phyloP scores from a whole-genome alignment of 1,140 invertebrate genomes.

The Zaprionus taronus region DNA sequence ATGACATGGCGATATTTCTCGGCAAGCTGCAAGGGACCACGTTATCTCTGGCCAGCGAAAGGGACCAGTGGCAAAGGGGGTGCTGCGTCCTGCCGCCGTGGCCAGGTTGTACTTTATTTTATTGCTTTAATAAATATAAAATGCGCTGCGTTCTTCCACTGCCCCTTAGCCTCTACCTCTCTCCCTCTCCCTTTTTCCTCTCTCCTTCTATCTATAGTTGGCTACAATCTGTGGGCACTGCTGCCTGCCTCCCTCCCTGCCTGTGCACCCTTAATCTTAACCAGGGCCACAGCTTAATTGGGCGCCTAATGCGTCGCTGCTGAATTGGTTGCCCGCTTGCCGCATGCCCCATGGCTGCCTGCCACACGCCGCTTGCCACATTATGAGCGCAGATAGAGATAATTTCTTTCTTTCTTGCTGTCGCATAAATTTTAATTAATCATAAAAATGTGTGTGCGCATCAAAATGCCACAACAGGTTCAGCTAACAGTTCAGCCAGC shows the following conservation, averaged over 20 bases:
- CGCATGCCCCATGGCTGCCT: background rate
- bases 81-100: background rate
- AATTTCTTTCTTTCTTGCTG: slow-evolving; percentile 37
- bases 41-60: slow-evolving; percentile 58
- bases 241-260: background rate
- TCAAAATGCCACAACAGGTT: slow-evolving; percentile 68
- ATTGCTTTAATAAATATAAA: slow-evolving; percentile 83
- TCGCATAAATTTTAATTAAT: slow-evolving; percentile 81
- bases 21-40: slow-evolving; percentile 43
- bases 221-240: slow-evolving; percentile 22
- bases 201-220: slow-evolving; percentile 2
- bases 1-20: slow-evolving; percentile 76
- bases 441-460: slow-evolving; percentile 73
- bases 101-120: slow-evolving; percentile 74
- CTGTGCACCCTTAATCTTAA: slow-evolving; percentile 37
- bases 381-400: slow-evolving; percentile 24
- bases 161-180: background rate
- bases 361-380: background rate
- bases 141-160: slow-evolving; percentile 49
- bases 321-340: slow-evolving; percentile 36
- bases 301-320: slow-evolving; percentile 30
- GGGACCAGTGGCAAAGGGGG: background rate
- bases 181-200: background rate
- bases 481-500: background rate
- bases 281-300: slow-evolving; percentile 61